A percentile compares a stretch with the other conserved stretches of the same genome.
These are phyloP conservation scores for Halesus radiatus DNA, from an alignment of 1,140 invertebrate genomes.

Conservation along the genomic window DNA sequence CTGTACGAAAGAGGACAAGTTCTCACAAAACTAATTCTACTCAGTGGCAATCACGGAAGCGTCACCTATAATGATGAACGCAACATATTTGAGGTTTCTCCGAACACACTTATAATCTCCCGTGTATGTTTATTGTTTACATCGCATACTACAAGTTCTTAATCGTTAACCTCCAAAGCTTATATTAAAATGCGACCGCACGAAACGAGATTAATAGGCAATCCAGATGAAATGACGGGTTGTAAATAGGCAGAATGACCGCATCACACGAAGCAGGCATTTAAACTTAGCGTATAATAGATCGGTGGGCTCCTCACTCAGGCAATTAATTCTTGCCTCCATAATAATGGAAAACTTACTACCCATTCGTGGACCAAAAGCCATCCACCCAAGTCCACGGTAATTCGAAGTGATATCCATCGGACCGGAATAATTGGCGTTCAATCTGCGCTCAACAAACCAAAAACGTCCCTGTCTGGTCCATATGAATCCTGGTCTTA, in stretches of 20 bases:
- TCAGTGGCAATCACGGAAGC: too few species aligned
- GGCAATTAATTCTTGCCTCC: slow-evolving; percentile 56
- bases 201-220: neutral
- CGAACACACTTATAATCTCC: too few species aligned
- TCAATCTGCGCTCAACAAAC: neutral
- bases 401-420: slow-evolving; percentile 56
- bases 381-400: slow-evolving; percentile 52
- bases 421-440: slow-evolving; percentile 56
- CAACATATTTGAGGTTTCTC: too few species aligned
- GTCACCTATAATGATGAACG: too few species aligned
- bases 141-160: too few species aligned
- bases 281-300: slow-evolving; percentile 14
- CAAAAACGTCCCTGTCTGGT: slow-evolving; percentile 23
- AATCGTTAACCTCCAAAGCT: too few species aligned
- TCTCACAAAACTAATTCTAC: too few species aligned
- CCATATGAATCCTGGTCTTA: neutral
- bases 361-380: slow-evolving; percentile 53
- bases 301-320: slow-evolving; percentile 48
- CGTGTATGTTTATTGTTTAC: too few species aligned
- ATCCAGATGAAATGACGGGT: neutral
- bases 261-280: slow-evolving; percentile 12
- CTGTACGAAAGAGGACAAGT: too few species aligned
- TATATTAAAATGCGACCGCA: too few species aligned
- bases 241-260: slow-evolving; percentile 29
- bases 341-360: slow-evolving; percentile 57